Conservation (phyloP, 2,797 vertebrate genomes). For the Monodelphis domestica region DNA sequence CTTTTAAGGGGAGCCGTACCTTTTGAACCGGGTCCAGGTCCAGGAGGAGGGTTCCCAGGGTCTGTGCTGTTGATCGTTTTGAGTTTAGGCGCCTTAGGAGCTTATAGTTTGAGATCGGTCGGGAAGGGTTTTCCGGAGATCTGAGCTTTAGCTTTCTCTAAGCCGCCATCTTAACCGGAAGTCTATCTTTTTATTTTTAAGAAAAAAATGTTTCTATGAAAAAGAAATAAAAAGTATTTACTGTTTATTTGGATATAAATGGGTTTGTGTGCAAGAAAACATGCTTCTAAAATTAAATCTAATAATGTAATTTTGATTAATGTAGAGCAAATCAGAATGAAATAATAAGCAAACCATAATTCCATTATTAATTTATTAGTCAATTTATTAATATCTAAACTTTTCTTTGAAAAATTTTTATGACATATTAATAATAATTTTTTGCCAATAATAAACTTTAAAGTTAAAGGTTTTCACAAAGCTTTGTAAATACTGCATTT, state of each 20-base stretch:
- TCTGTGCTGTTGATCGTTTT: no score
- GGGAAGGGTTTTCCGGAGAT: no score
- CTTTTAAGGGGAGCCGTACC: no score
- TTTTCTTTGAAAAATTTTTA: background rate
- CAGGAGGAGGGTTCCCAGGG: no score
- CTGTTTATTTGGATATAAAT: background rate
- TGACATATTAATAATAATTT: constrained; percentile 2
- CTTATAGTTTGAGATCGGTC: no score
- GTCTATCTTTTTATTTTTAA: no score
- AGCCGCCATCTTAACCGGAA: no score
- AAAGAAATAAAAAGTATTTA: background rate
- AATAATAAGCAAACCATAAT: background rate
- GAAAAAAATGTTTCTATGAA: no score
- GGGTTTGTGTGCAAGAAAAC: background rate
- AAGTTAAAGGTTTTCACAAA: background rate
- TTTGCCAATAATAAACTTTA: constrained; percentile 27
- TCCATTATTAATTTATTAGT: constrained; percentile 4
- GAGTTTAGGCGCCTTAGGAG: no score
- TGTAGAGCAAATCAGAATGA: background rate
- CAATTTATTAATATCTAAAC: background rate
- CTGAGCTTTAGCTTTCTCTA: no score
- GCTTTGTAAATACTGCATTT: background rate
- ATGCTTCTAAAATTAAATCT: background rate
- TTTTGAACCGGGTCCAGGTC: no score
- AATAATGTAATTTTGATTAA: constrained; percentile 25